Conservation (phyloP, 2,113 vertebrate species). For the Podarcis muralis region DNA sequence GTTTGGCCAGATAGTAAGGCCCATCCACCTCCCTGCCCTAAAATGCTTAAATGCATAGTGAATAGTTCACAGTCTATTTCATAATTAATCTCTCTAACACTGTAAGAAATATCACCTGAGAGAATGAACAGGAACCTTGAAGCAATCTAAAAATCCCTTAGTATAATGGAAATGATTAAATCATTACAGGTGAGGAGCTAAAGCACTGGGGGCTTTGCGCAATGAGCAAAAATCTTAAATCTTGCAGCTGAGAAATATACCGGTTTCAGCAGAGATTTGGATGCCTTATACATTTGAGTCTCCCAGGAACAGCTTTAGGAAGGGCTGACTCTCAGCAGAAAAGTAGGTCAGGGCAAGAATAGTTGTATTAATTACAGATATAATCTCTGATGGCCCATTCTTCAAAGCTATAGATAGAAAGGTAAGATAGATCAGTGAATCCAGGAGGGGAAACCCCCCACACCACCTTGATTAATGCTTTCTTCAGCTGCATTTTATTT, state of each 20-base stretch:
- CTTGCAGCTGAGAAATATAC: slow-evolving; percentile 38
- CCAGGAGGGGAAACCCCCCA: background rate
- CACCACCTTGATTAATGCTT: slow-evolving; percentile 16
- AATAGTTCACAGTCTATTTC: background rate
- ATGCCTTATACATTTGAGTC: slow-evolving; percentile 58
- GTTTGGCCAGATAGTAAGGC: background rate
- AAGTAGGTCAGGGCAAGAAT: slow-evolving; percentile 59
- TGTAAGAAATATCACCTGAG: background rate
- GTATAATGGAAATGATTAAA: slow-evolving; percentile 52
- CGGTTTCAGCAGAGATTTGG: slow-evolving; percentile 64
- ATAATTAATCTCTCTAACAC: slow-evolving; percentile 6
- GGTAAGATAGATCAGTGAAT: slow-evolving; percentile 44
- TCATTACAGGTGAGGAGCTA: slow-evolving; percentile 46
- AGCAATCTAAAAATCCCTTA: slow-evolving; percentile 35
- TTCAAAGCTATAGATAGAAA: slow-evolving; percentile 47
- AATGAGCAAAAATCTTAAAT: slow-evolving; percentile 44
- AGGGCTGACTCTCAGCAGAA: slow-evolving; percentile 48
- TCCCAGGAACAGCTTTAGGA: slow-evolving; percentile 46
- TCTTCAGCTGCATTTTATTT: slow-evolving; percentile 2
- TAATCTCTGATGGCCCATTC: slow-evolving; percentile 48
- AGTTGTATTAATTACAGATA: slow-evolving; percentile 66
- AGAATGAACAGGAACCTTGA: slow-evolving; percentile 24
- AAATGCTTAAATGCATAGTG: background rate
- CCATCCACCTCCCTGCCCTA: background rate
- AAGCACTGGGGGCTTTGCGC: slow-evolving; percentile 38